These are phyloP conservation scores for Trachelus stipa DNA, from an alignment of 2,888 invertebrate species.

Conservation along the genomic window DNA sequence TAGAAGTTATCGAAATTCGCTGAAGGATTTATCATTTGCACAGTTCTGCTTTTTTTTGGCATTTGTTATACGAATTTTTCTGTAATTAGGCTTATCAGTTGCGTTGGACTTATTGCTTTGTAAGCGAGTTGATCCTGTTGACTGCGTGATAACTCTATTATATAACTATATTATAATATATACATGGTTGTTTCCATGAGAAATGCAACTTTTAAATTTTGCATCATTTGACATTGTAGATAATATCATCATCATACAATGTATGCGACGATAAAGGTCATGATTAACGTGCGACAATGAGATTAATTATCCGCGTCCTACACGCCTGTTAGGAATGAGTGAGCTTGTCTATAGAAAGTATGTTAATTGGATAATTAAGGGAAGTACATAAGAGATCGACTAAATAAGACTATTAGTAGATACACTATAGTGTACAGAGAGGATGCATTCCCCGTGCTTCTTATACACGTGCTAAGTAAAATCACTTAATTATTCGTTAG, in stretches of 20 bases:
- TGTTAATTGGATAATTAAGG: conserved; percentile 1
- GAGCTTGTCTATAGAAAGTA: conserved; percentile 7
- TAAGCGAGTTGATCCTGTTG: no score
- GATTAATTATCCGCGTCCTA: neutral
- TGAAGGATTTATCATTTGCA: no score
- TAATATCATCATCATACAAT: neutral
- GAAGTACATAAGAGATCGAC: neutral
- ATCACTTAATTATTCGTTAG: neutral
- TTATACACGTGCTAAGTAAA: conserved; percentile 6
- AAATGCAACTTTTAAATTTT: no score
- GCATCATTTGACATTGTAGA: neutral
- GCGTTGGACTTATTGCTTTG: no score
- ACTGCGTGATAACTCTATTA: no score
- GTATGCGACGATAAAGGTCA: neutral
- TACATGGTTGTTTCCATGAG: no score
- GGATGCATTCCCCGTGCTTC: conserved; percentile 9
- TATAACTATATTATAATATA: no score
- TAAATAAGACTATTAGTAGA: neutral
- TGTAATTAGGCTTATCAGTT: no score
- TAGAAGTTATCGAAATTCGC: no score
- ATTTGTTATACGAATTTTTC: no score
- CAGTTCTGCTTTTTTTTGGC: no score
- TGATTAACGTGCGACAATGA: conserved; percentile 1
- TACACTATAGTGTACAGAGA: conserved; percentile 1
- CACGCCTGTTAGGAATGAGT: neutral